phyloP scores from a whole-genome alignment of 2,113 vertebrate species.

The Isichthys henryi region DNA sequence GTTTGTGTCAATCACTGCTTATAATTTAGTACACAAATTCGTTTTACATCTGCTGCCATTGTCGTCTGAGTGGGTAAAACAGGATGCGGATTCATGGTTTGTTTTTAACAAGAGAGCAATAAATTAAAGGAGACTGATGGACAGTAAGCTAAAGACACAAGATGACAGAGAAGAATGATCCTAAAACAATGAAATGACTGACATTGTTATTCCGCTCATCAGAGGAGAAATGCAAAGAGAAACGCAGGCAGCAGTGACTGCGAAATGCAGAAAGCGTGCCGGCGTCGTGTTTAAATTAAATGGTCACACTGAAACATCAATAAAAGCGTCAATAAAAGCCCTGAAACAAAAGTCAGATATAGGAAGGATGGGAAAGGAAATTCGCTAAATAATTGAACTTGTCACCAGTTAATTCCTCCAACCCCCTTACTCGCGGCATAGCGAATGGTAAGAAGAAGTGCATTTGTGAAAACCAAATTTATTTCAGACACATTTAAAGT shows the following conservation, averaged over 20 bases:
- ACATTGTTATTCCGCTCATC: background rate
- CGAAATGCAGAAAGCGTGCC: background rate
- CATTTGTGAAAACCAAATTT: conserved; percentile 38
- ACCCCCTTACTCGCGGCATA: conserved; percentile 23
- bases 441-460: conserved; percentile 37
- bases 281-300: background rate
- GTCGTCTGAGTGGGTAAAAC: background rate
- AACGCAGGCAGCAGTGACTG: background rate
- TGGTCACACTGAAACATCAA: conserved; percentile 2
- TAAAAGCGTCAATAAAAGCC: conserved; percentile 3
- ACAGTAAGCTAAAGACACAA: background rate
- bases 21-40: background rate
- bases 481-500: conserved; percentile 55
- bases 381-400: conserved; percentile 27
- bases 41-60: background rate
- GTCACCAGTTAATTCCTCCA: conserved; percentile 30
- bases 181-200: background rate
- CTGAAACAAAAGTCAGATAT: conserved; percentile 16
- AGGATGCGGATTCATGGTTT: background rate
- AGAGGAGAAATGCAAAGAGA: background rate
- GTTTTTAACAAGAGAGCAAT: background rate
- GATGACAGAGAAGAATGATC: background rate
- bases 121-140: background rate
- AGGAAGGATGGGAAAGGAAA: conserved; percentile 21
- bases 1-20: background rate